Base-by-base conservation (phyloP, 2,113 vertebrate genomes). In the Polypterus bichir region DNA sequence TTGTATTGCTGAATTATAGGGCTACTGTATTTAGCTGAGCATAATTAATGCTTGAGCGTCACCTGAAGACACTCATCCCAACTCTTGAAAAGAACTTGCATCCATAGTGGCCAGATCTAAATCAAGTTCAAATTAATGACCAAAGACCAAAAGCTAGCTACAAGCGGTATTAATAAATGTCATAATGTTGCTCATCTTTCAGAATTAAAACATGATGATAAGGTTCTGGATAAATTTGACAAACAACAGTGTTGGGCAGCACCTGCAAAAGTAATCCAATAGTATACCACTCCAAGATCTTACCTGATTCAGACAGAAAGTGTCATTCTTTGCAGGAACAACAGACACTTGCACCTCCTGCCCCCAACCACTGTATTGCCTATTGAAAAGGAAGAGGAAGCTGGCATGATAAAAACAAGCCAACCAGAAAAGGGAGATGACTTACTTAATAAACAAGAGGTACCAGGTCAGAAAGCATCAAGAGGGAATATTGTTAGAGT, bases 11-110 rank as follows among this genome's bases (percentile, higher is more conserved):
- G 27, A 59, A 44, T 47, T 59, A 62, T 55, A 48, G 66, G 60
- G 61, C 64, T 9, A 69, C 60, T 47, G 67, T 55, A 44, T 46
- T 44, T 6, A 68, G 59, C 45, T 59, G 49, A 54, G 55, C 60
- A 44, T 60, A 65, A 52, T 44, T 68, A 3, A 62, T 65, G 67
- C 46, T 68, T 4, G 60, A 61, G 44, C 44, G 64, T 49, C 47
- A 69, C 47, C 46, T 69, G 8, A 54, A 48, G 9, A 63, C 51
- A 47, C 27, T 64, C 44, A 5, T 65, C 27, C 51, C 63, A 10
- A 68, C 47, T 3, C 9, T 62, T 62, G 48, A 54, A 45, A 51
- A 47, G 9, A 44, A 5, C 9, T 6, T 27, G 27, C 27, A 27
- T 27, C 27, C 27, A 27, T 2, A 27, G 27, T 27, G 27, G 2